Base-by-base conservation (phyloP, 2,113 vertebrate genomes). In the Plectropomus leopardus region DNA sequence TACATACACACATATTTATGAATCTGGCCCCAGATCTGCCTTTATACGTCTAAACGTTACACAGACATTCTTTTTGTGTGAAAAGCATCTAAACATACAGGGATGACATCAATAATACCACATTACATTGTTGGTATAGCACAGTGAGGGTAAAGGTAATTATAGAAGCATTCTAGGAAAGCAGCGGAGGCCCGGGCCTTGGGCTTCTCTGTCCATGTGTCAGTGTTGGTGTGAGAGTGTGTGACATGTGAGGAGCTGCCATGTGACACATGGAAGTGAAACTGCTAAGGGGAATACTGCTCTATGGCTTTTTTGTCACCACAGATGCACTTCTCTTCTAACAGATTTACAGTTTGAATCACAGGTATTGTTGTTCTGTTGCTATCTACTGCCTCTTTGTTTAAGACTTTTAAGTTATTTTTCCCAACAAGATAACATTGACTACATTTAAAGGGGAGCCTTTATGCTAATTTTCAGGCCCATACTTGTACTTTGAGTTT, bases 211-310 rank as follows among this genome's bases (percentile, higher is more conserved):
- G 7, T 4, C 50, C 14, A 61, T 42, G 17, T 55, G 34, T 72
- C 26, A 13, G 47, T 21, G 23, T 24, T 0, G 4, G 36, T 45
- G 59, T 63, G 59, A 7, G 36, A 44, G 60, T 23, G 64, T 69
- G 64, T 50, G 34, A 36, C 58, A 85, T 0, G n/a, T 28, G 68
- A 87, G n/a, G 23, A 51, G 45, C 51, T 32, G 44, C 36, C 47
- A 81, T 68, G 47, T 81, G 72, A 68, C 58, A 32, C 47, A 50
- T 64, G 69, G 84, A 93, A 91, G 72, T 85, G 77, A 92, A 78
- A 94, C 68, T 71, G 40, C 30, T 15, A 21, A 32, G 5, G 30
- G 57, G 23, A 71, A 58, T 5, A 34, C 48, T 61, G 53, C 40
- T 80, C 28, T 72, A 4, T 51, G 19, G 47, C 23, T 28, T 59